Evolutionary conservation across 2,888 invertebrate species (phyloP).

Genomic region (Acanthosepion pharaonis): DNA sequence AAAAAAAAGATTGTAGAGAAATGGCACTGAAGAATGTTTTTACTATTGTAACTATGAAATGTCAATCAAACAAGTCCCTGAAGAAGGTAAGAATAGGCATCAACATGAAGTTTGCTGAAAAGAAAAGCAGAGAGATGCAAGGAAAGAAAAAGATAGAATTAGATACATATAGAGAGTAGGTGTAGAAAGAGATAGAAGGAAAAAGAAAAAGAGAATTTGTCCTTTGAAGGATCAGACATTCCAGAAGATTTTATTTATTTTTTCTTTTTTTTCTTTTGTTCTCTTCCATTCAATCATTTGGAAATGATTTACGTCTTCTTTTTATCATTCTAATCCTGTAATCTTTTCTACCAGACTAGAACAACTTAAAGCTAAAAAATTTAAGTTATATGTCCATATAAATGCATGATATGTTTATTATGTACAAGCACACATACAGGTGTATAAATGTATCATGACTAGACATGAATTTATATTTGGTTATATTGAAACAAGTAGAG

Average conservation of each 20-base stretch:
- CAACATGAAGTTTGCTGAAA: too few species aligned
- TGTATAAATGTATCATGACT: not conserved
- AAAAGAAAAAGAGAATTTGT: not conserved
- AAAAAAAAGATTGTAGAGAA: too few species aligned
- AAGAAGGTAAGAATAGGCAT: too few species aligned
- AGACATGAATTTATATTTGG: not conserved
- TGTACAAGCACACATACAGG: not conserved
- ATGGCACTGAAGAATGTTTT: too few species aligned
- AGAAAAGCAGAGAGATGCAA: too few species aligned
- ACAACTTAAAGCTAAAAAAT: not conserved
- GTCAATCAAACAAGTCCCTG: too few species aligned
- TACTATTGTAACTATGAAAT: too few species aligned
- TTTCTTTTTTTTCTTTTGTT: not conserved
- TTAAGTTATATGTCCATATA: not conserved
- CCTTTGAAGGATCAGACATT: not conserved
- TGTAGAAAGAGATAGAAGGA: not conserved
- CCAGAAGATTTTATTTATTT: not conserved
- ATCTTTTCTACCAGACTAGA: not conserved
- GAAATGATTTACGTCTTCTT: not conserved
- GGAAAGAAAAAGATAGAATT: not conserved
- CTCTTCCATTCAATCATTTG: too few species aligned
- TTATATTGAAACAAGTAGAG: not conserved
- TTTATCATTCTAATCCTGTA: not conserved
- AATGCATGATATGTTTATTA: not conserved
- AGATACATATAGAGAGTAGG: not conserved